Evolutionary conservation across 2,113 vertebrate genomes (phyloP).

Genomic region (Nipponia nippon): DNA sequence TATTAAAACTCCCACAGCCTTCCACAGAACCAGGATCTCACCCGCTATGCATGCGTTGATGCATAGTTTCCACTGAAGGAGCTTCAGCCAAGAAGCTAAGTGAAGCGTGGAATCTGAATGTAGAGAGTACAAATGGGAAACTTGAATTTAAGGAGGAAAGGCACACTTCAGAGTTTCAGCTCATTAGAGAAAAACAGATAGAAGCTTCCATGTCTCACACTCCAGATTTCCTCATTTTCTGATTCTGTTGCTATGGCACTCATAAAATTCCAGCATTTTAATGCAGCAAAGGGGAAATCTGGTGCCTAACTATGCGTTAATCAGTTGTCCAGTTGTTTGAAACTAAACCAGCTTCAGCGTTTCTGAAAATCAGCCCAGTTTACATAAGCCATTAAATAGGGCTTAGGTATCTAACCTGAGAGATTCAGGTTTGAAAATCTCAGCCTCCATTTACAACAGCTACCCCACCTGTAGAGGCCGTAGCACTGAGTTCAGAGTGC

Average conservation of each 20-base stretch:
- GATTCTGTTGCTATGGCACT: background rate
- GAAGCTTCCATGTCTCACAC: background rate
- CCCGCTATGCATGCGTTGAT: fast-evolving
- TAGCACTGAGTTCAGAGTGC: fast-evolving
- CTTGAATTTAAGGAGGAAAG: background rate
- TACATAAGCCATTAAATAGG: background rate
- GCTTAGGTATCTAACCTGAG: background rate
- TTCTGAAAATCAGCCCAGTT: background rate
- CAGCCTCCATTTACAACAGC: background rate
- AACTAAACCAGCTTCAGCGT: background rate
- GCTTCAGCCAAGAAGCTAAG: background rate
- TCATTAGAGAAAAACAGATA: background rate
- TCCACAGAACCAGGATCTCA: background rate
- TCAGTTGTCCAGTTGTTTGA: background rate
- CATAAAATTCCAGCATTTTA: background rate
- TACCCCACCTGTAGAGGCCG: fast-evolving
- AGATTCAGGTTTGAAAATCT: background rate
- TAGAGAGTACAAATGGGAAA: background rate
- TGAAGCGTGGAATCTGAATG: background rate
- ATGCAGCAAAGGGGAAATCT: background rate
- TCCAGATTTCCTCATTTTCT: background rate
- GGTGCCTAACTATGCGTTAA: background rate
- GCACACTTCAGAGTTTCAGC: background rate
- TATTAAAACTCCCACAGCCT: background rate
- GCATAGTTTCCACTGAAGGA: background rate